Evolutionary conservation across 1,140 invertebrate species (phyloP).

Genomic region (Achatina immaculata): DNA sequence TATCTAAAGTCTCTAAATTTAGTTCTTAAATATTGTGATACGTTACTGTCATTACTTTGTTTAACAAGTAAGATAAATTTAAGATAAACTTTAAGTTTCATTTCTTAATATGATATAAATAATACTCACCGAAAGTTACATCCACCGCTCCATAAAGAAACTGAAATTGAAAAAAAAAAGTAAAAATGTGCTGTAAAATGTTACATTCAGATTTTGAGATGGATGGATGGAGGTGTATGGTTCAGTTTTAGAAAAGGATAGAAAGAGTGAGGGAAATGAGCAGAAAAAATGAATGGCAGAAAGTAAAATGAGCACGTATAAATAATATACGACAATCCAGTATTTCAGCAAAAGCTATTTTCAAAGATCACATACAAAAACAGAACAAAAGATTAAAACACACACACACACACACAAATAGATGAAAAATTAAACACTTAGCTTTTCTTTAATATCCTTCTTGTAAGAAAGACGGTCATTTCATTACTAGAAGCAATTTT

Average conservation of each 20-base stretch:
- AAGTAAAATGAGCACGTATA: not conserved
- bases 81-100: not conserved
- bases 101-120: not conserved
- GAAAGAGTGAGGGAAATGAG: not conserved
- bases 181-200: not conserved
- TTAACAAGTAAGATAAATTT: not conserved
- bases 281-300: not conserved
- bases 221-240: too few species aligned
- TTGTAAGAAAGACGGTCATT: too few species aligned
- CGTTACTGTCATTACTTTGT: not conserved
- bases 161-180: slow-evolving; percentile 4
- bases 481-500: too few species aligned
- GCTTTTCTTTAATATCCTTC: too few species aligned
- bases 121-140: not conserved
- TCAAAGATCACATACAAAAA: too few species aligned
- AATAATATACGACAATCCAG: not conserved
- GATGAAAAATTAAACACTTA: too few species aligned
- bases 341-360: not conserved
- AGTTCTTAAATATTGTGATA: not conserved
- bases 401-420: too few species aligned
- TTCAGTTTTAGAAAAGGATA: not conserved
- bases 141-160: not conserved
- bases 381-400: too few species aligned
- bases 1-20: not conserved
- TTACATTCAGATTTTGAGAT: not conserved